A percentile compares a stretch with the other conserved stretches of the same genome.
Conservation (phyloP, 2,113 vertebrate species). For the Ammodytes dubius region DNA sequence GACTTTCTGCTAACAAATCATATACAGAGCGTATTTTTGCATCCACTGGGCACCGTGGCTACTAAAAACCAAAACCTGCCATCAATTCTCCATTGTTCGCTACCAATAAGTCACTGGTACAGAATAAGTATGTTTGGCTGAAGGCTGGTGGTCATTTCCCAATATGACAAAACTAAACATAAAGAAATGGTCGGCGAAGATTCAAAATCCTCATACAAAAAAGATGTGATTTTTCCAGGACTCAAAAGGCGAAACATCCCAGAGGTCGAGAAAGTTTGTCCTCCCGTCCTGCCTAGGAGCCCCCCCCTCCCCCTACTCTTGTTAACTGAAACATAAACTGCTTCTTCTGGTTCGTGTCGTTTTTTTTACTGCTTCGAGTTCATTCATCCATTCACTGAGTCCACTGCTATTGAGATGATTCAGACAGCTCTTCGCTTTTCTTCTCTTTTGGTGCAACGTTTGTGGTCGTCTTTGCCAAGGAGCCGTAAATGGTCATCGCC, state of each 20-base stretch:
- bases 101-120: not conserved
- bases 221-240: slow-evolving; percentile 11
- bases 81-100: not conserved
- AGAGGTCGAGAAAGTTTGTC: slow-evolving; percentile 15
- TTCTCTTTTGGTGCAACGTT: not conserved
- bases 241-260: slow-evolving; percentile 2
- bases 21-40: not conserved
- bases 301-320: no score
- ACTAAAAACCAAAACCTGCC: not conserved
- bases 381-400: slow-evolving; percentile 38
- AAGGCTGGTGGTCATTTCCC: slow-evolving; percentile 3
- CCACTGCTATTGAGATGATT: slow-evolving; percentile 36
- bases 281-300: slow-evolving; percentile 8
- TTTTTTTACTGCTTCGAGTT: slow-evolving; percentile 36
- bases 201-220: slow-evolving; percentile 14
- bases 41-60: not conserved
- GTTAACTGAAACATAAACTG: slow-evolving; percentile 14
- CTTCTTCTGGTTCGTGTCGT: slow-evolving; percentile 17
- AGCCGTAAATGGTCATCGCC: slow-evolving; percentile 84
- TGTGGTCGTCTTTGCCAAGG: slow-evolving; percentile 64
- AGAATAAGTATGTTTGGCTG: slow-evolving; percentile 5
- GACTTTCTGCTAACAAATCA: not conserved
- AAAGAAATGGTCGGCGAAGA: slow-evolving; percentile 23
- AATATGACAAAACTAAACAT: slow-evolving; percentile 18
- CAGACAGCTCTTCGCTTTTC: slow-evolving; percentile 16